These are phyloP conservation scores for Apocheima hispidaria DNA, from an alignment of 2,888 invertebrate species.

Conservation along the genomic window DNA sequence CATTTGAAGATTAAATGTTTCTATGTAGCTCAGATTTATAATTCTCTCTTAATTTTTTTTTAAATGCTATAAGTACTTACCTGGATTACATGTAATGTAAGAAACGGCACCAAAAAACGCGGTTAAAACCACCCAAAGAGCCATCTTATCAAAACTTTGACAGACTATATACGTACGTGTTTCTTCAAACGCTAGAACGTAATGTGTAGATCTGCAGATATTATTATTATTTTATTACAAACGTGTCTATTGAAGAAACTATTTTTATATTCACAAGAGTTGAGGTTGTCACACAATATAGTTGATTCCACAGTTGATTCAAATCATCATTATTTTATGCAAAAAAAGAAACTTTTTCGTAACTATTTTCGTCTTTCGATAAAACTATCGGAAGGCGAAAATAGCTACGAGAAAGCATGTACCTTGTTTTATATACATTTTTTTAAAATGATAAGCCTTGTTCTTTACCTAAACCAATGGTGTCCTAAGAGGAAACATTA, in stretches of 20 bases:
- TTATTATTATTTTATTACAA: background rate
- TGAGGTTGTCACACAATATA: background rate
- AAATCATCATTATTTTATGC: no score
- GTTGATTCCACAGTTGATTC: no score
- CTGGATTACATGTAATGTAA: slow-evolving; percentile 35
- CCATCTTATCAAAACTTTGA: slow-evolving; percentile 12
- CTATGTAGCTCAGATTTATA: background rate
- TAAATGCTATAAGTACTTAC: slow-evolving; percentile 29
- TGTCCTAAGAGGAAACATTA: no score
- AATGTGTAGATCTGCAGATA: background rate
- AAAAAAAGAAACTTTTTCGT: no score
- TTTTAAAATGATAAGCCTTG: no score
- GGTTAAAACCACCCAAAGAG: background rate
- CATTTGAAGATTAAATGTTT: background rate
- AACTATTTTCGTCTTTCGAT: no score
- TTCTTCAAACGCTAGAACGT: background rate
- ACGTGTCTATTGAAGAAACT: background rate
- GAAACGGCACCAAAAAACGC: slow-evolving; percentile 20
- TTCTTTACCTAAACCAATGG: no score
- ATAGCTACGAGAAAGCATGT: no score
- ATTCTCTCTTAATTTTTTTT: background rate
- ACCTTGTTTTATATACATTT: no score
- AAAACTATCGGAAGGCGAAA: no score
- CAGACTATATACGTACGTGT: background rate
- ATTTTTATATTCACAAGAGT: background rate